Percentiles rank a stretch among this genome's conserved stretches.
Conservation (phyloP, 2,797 vertebrate genomes). For the Coilia nasus region DNA sequence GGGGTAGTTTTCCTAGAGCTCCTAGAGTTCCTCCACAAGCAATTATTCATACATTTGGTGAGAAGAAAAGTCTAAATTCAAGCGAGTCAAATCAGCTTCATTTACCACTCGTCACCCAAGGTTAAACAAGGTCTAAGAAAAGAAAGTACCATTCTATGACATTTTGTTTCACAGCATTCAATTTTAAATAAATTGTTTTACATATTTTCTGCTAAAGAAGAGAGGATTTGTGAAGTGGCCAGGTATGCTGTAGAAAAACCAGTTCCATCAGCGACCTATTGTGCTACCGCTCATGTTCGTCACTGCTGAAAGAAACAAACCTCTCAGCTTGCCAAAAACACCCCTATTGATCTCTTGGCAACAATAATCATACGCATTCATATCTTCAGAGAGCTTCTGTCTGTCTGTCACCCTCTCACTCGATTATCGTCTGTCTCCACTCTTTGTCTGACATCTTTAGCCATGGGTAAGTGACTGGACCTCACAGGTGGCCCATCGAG, state of each 20-base stretch:
- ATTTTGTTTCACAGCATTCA: too few relatives aligned
- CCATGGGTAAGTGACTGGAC: constrained; percentile 54
- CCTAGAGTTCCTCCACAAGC: too few relatives aligned
- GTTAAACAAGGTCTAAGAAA: too few relatives aligned
- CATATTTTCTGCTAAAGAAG: not conserved
- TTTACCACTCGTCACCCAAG: too few relatives aligned
- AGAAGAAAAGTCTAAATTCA: too few relatives aligned
- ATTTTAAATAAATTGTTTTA: too few relatives aligned
- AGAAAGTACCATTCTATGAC: too few relatives aligned
- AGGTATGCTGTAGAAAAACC: not conserved
- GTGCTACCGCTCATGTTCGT: not conserved
- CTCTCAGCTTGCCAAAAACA: not conserved
- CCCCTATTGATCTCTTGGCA: constrained; percentile 5
- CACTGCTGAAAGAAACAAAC: constrained; percentile 12
- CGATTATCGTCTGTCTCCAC: constrained; percentile 57
- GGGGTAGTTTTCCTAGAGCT: too few relatives aligned
- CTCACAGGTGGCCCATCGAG: constrained; percentile 50
- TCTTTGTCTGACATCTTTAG: constrained; percentile 56
- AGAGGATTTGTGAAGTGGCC: not conserved
- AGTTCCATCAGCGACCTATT: not conserved
- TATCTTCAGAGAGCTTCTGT: constrained; percentile 66
- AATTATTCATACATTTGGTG: too few relatives aligned
- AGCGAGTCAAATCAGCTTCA: too few relatives aligned
- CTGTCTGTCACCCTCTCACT: constrained; percentile 59
- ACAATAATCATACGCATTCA: constrained; percentile 60